A percentile compares a stretch with the other conserved stretches of the same genome.
phyloP scores from a whole-genome alignment of 1,140 invertebrate species.

The Mya arenaria region DNA sequence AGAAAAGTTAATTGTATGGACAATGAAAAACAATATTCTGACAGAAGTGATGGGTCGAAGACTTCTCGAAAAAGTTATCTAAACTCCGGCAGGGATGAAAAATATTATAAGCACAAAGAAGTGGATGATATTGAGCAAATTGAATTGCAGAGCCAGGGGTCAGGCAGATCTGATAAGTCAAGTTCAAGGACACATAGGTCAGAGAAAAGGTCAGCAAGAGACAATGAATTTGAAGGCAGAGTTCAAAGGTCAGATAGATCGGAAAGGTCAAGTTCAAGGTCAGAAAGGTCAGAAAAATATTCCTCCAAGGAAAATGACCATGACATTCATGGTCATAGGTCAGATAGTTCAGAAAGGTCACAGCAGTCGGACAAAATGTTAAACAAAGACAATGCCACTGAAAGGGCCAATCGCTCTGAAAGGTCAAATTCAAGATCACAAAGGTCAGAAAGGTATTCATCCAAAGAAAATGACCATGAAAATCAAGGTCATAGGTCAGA shows the following conservation, averaged over 20 bases:
- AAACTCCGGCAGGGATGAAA: too few relatives aligned
- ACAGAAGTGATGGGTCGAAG: too few relatives aligned
- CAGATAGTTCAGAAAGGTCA: constrained; percentile 1
- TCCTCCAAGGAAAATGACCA: not conserved
- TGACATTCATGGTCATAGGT: not conserved
- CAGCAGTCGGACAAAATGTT: not conserved
- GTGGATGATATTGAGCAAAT: too few relatives aligned
- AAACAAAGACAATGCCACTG: not conserved
- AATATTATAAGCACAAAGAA: too few relatives aligned
- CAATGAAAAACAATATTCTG: too few relatives aligned
- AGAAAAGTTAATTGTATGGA: too few relatives aligned
- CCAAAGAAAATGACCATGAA: too few relatives aligned
- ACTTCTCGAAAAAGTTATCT: too few relatives aligned
- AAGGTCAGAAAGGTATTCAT: not conserved
- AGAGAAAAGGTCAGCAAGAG: not conserved
- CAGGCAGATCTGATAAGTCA: not conserved
- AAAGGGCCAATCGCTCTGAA: too few relatives aligned
- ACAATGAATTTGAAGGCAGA: not conserved
- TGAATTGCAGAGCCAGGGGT: too few relatives aligned
- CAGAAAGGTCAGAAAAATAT: not conserved
- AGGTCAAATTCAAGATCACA: too few relatives aligned
- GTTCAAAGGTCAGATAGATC: not conserved
- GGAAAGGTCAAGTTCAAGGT: not conserved
- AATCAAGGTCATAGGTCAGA: constrained; percentile 20
- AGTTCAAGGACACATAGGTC: not conserved